These are phyloP conservation scores for Phasia obesa DNA, from an alignment of 2,888 invertebrate genomes.

Conservation along the genomic window DNA sequence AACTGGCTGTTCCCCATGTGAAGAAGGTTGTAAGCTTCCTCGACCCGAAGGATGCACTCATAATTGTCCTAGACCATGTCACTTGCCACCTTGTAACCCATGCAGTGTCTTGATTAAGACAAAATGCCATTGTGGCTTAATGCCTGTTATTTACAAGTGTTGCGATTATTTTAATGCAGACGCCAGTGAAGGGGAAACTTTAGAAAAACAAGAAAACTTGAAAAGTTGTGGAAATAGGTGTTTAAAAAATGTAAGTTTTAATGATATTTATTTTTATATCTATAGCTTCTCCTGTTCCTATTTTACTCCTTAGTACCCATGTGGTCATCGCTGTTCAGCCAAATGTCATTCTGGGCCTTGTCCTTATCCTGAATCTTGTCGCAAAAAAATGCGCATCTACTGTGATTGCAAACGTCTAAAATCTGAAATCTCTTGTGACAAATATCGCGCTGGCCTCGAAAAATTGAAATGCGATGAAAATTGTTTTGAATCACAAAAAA, in stretches of 20 bases:
- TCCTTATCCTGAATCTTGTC: slow-evolving; percentile 86
- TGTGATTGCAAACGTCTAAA: slow-evolving; percentile 91
- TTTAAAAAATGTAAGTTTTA: slow-evolving; percentile 87
- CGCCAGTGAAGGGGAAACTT: slow-evolving; percentile 81
- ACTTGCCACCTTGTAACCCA: slow-evolving; percentile 88
- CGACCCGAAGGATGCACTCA: slow-evolving; percentile 91
- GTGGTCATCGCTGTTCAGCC: slow-evolving; percentile 91
- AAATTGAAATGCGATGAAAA: slow-evolving; percentile 85
- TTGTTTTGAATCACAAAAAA: slow-evolving; percentile 85
- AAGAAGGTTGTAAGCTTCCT: slow-evolving; percentile 85
- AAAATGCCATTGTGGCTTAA: slow-evolving; percentile 92
- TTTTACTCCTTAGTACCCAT: slow-evolving; percentile 88
- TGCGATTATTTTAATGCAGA: slow-evolving; percentile 85
- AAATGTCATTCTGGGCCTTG: slow-evolving; percentile 90
- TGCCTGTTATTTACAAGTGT: slow-evolving; percentile 90
- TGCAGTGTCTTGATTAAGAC: slow-evolving; percentile 88
- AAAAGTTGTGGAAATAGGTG: slow-evolving; percentile 91
- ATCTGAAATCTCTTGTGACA: slow-evolving; percentile 88
- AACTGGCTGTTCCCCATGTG: slow-evolving; percentile 84
- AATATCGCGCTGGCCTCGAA: slow-evolving; percentile 81
- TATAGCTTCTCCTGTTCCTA: no score
- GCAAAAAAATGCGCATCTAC: slow-evolving; percentile 89
- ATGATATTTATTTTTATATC: neutral
- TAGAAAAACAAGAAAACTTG: slow-evolving; percentile 74
- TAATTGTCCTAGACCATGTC: slow-evolving; percentile 87